phyloP scores from a whole-genome alignment of 2,888 invertebrate species.

The Dastarcus helophoroides region DNA sequence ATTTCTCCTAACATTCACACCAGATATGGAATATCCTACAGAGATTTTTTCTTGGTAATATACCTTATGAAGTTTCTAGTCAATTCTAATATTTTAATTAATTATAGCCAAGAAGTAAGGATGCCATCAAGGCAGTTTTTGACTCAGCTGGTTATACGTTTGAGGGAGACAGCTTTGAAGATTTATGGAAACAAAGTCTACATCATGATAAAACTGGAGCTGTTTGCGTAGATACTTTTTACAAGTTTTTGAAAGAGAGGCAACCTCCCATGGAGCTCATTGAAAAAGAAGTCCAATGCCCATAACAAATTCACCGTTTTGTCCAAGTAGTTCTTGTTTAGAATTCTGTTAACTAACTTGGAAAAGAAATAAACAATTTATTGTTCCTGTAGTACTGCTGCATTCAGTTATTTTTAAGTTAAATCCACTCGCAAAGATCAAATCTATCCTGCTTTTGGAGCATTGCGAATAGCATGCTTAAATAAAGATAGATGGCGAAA shows the following conservation, averaged over 20 bases:
- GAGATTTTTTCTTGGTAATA: constrained; percentile 35
- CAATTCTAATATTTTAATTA: constrained; percentile 3
- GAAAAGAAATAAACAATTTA: too few species aligned
- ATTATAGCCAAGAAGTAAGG: constrained; percentile 27
- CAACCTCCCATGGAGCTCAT: constrained; percentile 16
- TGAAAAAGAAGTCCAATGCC: too few species aligned
- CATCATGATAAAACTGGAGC: constrained; percentile 40
- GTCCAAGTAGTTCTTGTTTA: too few species aligned
- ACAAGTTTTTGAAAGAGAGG: constrained; percentile 23
- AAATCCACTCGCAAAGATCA: too few species aligned
- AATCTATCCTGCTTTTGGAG: too few species aligned
- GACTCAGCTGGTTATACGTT: constrained; percentile 42
- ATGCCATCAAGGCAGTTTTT: constrained; percentile 39
- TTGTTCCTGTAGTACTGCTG: too few species aligned
- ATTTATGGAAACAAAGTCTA: constrained; percentile 42
- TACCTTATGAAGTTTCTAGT: not conserved
- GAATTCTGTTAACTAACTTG: too few species aligned
- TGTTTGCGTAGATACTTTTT: constrained; percentile 46
- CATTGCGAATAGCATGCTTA: too few species aligned
- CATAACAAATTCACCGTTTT: too few species aligned
- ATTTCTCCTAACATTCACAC: constrained; percentile 37
- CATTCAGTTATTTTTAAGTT: too few species aligned
- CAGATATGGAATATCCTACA: constrained; percentile 32
- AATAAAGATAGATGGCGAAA: too few species aligned
- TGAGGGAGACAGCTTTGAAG: constrained; percentile 39